A percentile compares a stretch with the other conserved stretches of the same genome.
These are phyloP conservation scores for Tromatobia lineatoria DNA, from an alignment of 2,888 invertebrate genomes.

Conservation along the genomic window DNA sequence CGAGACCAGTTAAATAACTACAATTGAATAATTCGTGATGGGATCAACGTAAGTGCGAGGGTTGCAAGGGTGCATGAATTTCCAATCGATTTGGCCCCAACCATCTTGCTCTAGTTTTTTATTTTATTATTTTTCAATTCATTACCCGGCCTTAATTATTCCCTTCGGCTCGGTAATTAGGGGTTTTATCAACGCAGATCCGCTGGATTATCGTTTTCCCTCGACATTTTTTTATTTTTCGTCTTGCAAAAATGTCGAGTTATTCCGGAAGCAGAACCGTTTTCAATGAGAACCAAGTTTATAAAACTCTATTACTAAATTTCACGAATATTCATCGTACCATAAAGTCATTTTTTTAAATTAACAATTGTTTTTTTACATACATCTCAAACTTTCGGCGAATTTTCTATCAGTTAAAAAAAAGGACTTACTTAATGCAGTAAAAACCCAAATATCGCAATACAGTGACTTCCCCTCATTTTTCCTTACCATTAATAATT, in stretches of 20 bases:
- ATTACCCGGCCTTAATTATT: slow-evolving; percentile 16
- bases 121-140: slow-evolving; percentile 30
- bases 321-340: too few relatives aligned
- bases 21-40: slow-evolving; percentile 55
- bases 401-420: neutral
- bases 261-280: slow-evolving; percentile 6
- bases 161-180: slow-evolving; percentile 49
- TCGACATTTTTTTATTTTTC: slow-evolving; percentile 25
- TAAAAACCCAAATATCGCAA: too few relatives aligned
- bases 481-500: neutral
- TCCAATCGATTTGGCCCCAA: slow-evolving; percentile 47
- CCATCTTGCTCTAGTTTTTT: slow-evolving; percentile 13
- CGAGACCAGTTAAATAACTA: slow-evolving; percentile 66
- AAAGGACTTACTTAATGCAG: neutral
- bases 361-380: too few relatives aligned
- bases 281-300: neutral
- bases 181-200: slow-evolving; percentile 27
- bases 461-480: neutral
- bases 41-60: slow-evolving; percentile 37
- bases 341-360: too few relatives aligned
- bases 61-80: slow-evolving; percentile 39
- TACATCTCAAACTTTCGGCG: too few relatives aligned
- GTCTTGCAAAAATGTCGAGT: slow-evolving; percentile 33
- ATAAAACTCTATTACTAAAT: neutral
- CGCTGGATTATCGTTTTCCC: slow-evolving; percentile 36